phyloP scores from a whole-genome alignment of 1,140 invertebrate species.

The Drosophila navojoa region DNA sequence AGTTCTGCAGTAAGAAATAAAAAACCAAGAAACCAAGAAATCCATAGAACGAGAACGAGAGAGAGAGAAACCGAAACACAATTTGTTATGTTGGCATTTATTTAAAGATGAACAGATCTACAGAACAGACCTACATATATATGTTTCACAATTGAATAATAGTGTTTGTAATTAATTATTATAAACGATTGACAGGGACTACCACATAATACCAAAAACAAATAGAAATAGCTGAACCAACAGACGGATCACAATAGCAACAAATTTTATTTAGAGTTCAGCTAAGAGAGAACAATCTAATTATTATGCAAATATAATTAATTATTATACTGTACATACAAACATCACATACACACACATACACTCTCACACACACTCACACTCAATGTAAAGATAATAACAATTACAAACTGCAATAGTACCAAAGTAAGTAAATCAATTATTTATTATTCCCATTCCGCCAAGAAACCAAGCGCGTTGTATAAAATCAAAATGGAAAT shows the following conservation, averaged over 20 bases:
- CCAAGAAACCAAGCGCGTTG: constrained; percentile 43
- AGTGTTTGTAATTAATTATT: constrained; percentile 61
- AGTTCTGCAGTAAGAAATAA: constrained; percentile 10
- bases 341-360: background rate
- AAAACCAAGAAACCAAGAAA: constrained; percentile 28
- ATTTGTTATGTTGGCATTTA: constrained; percentile 75
- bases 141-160: constrained; percentile 43
- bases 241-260: constrained; percentile 57
- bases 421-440: constrained; percentile 79
- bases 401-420: constrained; percentile 62
- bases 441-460: constrained; percentile 59
- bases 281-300: constrained; percentile 32
- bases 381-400: constrained; percentile 10
- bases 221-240: constrained; percentile 72
- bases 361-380: constrained; percentile 4
- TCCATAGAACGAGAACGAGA: constrained; percentile 17
- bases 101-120: constrained; percentile 37
- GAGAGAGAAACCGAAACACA: constrained; percentile 26
- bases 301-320: constrained; percentile 54
- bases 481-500: constrained; percentile 24
- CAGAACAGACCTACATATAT: constrained; percentile 9
- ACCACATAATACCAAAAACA: constrained; percentile 63
- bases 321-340: constrained; percentile 67
- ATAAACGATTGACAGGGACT: constrained; percentile 82
- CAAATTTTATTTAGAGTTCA: constrained; percentile 65